Conservation (phyloP, 1,140 invertebrate species). For the Drosophila bipectinata region DNA sequence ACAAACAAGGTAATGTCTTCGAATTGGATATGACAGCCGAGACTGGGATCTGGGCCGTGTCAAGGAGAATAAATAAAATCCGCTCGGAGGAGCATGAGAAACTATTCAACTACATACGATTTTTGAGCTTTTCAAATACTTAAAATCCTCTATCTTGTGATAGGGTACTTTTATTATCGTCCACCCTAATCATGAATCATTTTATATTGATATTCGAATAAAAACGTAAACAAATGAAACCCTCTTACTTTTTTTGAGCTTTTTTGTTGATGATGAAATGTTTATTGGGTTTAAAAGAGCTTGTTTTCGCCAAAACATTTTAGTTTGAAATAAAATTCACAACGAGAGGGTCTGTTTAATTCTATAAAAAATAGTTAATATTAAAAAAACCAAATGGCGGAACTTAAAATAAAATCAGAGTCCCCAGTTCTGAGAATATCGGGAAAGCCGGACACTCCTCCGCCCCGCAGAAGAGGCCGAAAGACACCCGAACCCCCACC, state of each 20-base stretch:
- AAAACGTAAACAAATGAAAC: background rate
- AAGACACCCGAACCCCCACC: background rate
- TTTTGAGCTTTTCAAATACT: background rate
- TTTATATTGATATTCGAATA: background rate
- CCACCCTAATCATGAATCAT: background rate
- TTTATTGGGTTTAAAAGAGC: background rate
- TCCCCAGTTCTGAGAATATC: constrained; percentile 34
- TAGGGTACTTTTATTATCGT: background rate
- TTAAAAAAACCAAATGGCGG: background rate
- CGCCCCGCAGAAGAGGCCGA: background rate
- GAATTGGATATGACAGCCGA: constrained; percentile 6
- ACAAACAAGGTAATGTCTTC: constrained; percentile 33
- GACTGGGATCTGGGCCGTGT: background rate
- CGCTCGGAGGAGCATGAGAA: background rate
- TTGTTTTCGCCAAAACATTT: background rate
- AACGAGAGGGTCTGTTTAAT: background rate
- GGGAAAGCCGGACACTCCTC: background rate
- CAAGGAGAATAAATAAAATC: background rate
- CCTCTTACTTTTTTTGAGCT: background rate
- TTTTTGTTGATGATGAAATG: background rate
- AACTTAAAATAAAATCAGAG: background rate
- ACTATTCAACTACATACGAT: constrained; percentile 25
- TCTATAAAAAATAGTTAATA: too few relatives aligned
- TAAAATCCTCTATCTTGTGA: background rate
- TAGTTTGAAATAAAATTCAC: background rate